Evolutionary conservation across 2,888 invertebrate genomes (phyloP).

Genomic region (Meandrusa payeni): DNA sequence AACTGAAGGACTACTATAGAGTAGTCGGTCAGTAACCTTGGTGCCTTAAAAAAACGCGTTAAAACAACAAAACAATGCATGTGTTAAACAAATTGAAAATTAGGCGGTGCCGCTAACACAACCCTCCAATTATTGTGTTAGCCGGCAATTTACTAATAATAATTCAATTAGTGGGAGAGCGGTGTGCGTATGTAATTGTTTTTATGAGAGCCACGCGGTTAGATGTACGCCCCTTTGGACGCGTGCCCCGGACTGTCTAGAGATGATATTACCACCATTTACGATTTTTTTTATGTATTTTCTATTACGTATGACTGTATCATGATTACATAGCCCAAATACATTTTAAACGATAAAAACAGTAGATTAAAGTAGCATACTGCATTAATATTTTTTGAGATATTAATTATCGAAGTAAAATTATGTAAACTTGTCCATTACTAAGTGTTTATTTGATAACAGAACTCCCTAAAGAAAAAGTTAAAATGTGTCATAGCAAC

Average conservation of each 20-base stretch:
- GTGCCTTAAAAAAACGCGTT: conserved; percentile 5
- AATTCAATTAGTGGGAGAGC: conserved; percentile 42
- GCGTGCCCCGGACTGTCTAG: conserved; percentile 25
- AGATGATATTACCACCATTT: conserved; percentile 34
- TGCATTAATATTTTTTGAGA: no score
- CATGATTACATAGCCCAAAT: no score
- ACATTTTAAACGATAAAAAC: no score
- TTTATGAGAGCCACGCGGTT: conserved; percentile 29
- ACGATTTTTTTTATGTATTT: no score
- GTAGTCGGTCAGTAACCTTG: neutral
- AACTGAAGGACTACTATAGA: no score
- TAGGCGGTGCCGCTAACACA: conserved; percentile 40
- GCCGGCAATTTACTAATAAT: conserved; percentile 41
- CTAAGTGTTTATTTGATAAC: no score
- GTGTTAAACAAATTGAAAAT: conserved; percentile 33
- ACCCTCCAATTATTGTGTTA: conserved; percentile 45
- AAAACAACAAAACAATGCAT: conserved; percentile 29
- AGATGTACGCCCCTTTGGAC: conserved; percentile 30
- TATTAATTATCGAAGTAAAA: no score
- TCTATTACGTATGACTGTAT: no score
- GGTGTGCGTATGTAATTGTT: conserved; percentile 37
- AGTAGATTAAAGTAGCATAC: no score
- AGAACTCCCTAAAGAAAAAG: neutral
- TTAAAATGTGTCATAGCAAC: neutral
- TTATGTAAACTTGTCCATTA: no score